Evolutionary conservation across 2,113 vertebrate genomes (phyloP), one percentile per base, ranked within the genome.

Genomic region (Pungitius pungitius): DNA sequence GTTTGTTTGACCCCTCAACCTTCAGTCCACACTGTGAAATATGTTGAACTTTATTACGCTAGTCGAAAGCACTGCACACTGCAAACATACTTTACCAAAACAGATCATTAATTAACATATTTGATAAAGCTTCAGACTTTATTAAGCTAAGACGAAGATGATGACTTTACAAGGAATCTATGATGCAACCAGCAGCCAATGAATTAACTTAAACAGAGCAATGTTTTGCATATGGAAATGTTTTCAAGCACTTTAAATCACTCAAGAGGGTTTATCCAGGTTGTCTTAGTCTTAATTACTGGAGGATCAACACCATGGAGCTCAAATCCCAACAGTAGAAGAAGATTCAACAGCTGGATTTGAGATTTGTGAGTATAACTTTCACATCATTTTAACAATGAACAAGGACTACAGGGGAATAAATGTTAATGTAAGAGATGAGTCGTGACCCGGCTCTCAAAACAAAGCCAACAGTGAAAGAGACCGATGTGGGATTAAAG

Each of bases 201-300:
- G 7, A 4, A 37, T 30, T 30, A 30, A 30, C 30, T 3, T 5
- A 5, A 30, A 3, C 30, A 30, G 30, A 30, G 30, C 30, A 5
- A 30, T 10, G 3, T 6, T 65, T 74, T 74, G 52, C 30, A 57
- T 74, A 65, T 74, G n/a, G 4, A 65, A 74, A 65, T 63, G 1
- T 15, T 6, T 0, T 15, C 2, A 7, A 12, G n/a, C 20, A 4
- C 8, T 10, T 0, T 2, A 15, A 5, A 27, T 22, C 3, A 10
- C 30, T 26, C 0, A 6, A 27, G 6, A 2, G 22, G 8, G 17
- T 9, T 14, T 3, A 27, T 35, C 3, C 14, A 17, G 8, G 11
- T 26, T 54, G 20, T 13, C 1, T 4, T 8, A 27, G 37, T 67
- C 10, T n/a, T 6, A 20, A 13, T n/a, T 20, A 1, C 12, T 24